Base-by-base conservation (phyloP, 2,113 vertebrate species). In the Gymnarchus niloticus region DNA sequence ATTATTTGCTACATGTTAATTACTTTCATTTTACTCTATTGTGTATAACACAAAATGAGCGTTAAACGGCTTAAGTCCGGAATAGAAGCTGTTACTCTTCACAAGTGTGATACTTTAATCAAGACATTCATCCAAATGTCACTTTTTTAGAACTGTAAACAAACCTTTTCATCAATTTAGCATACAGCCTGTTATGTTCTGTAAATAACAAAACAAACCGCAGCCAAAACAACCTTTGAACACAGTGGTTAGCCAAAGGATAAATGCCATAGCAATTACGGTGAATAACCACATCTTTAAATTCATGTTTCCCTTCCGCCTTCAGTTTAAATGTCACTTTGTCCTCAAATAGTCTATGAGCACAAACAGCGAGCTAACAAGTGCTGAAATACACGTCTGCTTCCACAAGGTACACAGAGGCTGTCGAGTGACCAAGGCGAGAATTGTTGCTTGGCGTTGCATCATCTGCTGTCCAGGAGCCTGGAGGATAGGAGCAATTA, bases 401-500 rank as follows among this genome's bases (percentile, higher is more conserved):
- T 73, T 41, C 33, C 76, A 48, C 44, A 78, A 78, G 76, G 25
- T 17, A 12, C 83, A 44, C 51, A 76, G 61, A 14, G 48, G 49
- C 49, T 56, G 61, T 77, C 14, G 17, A 77, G 49, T 56, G 61
- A 59, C 61, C 17, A 54, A 59, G 54, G 52, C 76, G 6, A 54
- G 10, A 17, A 19, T 46, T 12, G 9, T 85, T 85, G 51, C 84
- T 76, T 46, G 52, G 2, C 25, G 37, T 85, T 85, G 76, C 84
- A 85, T 85, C 84, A 85, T 48, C 23, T 19, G 1, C 8, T 21
- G 3, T 61, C 54, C 37, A 25, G 41, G 25, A 78, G 54, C 33
- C 52, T 37, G 46, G 51, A 56, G 33, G 73, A 77, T 52, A 81
- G 54, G 37, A 44, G 76, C 73, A 57, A 85, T 85, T 76, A 48